Percentiles rank a stretch among this genome's conserved stretches.
Evolutionary conservation across 1,140 invertebrate species (phyloP).

Genomic region (Drosophila pachea): DNA sequence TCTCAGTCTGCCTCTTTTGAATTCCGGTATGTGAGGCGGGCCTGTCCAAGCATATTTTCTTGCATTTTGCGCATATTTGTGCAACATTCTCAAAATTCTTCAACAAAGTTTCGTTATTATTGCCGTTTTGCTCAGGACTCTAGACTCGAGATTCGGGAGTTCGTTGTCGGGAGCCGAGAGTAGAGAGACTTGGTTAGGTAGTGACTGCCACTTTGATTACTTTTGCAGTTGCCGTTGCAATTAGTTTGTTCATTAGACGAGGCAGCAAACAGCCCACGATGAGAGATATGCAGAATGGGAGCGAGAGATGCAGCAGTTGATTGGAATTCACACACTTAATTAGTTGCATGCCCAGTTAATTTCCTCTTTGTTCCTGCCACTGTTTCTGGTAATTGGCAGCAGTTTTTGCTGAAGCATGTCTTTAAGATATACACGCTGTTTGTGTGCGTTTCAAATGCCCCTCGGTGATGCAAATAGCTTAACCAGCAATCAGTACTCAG

Average conservation of each 20-base stretch:
- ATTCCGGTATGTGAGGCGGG: constrained; percentile 32
- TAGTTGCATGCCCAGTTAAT: constrained; percentile 56
- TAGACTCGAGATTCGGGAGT: constrained; percentile 7
- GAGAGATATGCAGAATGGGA: constrained; percentile 15
- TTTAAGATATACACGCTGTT: constrained; percentile 31
- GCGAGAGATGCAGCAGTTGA: constrained; percentile 25
- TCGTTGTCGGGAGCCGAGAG: constrained; percentile 2
- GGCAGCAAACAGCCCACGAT: constrained; percentile 45
- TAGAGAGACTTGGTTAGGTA: constrained; percentile 28
- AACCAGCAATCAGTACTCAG: neutral
- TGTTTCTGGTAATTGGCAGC: constrained; percentile 25
- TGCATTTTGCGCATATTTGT: constrained; percentile 76
- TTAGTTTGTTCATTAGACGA: constrained; percentile 76
- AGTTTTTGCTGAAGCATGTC: constrained; percentile 31
- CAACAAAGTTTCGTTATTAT: constrained; percentile 76
- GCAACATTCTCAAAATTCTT: constrained; percentile 76
- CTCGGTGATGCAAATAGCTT: constrained; percentile 35
- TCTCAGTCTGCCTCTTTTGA: constrained; percentile 24
- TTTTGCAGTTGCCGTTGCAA: constrained; percentile 76
- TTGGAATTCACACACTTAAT: constrained; percentile 76
- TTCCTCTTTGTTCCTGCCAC: constrained; percentile 33
- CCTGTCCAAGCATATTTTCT: constrained; percentile 66
- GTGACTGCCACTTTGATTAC: constrained; percentile 70
- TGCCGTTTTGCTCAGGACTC: constrained; percentile 55
- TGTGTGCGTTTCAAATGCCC: constrained; percentile 12